Base-by-base conservation (phyloP, 2,888 invertebrate genomes). In the Eupeodes latifasciatus region DNA sequence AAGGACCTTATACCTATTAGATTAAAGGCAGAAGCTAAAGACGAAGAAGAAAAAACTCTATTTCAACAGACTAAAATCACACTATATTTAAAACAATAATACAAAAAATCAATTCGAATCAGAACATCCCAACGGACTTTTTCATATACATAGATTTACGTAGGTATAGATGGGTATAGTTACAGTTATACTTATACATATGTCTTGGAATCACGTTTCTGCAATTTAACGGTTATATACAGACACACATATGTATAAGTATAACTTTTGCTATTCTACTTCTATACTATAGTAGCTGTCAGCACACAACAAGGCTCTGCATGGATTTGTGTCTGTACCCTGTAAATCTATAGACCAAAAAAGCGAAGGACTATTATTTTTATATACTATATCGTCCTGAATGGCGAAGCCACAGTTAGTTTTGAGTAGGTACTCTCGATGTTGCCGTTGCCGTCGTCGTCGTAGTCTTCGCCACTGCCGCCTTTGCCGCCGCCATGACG, bases 101-200 rank as follows among this genome's bases (percentile, higher is more conserved):
- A 82, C 67, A 81, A 85, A 87, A 89, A 90, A 89, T 90, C 90
- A 82, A 90, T 90, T 89, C 91, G 93, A 93, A 93, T 93, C 93
- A 93, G 91, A 92, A 91, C 91, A 92, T 93, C 93, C 92, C 92
- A 92, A 92, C 91, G 93, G 93, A 93, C 92, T 91, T 92, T 92
- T 47, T 12, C n/a, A 34, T 14, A 47, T 19, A 36, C 14, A 2
- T 59, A 34, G 40, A 57, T 57, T 57, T 69, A 71, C 57, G 57
- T 67, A 10, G 0, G 16, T 59, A 36, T 19, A 14, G 14, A 19
- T 14, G 27, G 27, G 4, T 14, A 44, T 16, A 6, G 53, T 6
- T 6, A 61, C 14, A 49, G 27, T 57, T 7, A n/a, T 59, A n/a
- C 14, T 34, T 40, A 71, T 34, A 16, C 14, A 53, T 40, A 16